Conservation (phyloP, 2,888 invertebrate species). For the Pammene aurita region DNA sequence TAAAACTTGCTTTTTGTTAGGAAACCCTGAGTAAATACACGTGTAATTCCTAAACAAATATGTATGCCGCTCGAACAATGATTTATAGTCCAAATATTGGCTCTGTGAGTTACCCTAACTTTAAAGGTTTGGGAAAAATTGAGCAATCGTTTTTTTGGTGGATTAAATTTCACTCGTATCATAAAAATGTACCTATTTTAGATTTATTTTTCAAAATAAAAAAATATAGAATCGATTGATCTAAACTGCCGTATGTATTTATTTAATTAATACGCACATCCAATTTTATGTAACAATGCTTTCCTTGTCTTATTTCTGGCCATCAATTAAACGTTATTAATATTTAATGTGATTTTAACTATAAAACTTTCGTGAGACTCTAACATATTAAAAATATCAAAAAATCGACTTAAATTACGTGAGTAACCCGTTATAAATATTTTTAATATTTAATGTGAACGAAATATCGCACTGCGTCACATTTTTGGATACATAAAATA, state of each 20-base stretch:
- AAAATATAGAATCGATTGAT: neutral
- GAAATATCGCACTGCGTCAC: too few species aligned
- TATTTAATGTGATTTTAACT: too few species aligned
- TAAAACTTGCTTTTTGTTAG: slow-evolving; percentile 8
- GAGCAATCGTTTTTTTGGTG: slow-evolving; percentile 3
- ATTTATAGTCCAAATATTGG: slow-evolving; percentile 37
- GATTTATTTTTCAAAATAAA: neutral
- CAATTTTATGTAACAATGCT: too few species aligned
- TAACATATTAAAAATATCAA: too few species aligned
- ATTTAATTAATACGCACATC: too few species aligned
- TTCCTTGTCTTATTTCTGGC: too few species aligned
- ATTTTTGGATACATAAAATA: too few species aligned
- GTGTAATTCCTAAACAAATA: slow-evolving; percentile 19
- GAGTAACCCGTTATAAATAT: too few species aligned
- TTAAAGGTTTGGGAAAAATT: slow-evolving; percentile 22
- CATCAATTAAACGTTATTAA: too few species aligned
- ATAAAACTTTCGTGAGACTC: too few species aligned
- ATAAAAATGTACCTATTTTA: neutral
- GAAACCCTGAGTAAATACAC: slow-evolving; percentile 17
- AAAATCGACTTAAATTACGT: too few species aligned
- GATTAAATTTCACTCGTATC: slow-evolving; percentile 1
- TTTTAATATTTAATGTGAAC: too few species aligned
- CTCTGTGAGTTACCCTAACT: slow-evolving; percentile 10
- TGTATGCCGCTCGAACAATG: slow-evolving; percentile 24
- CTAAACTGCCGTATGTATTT: neutral